These are phyloP conservation scores for Amyelois transitella DNA, from an alignment of 1,140 invertebrate genomes.

Conservation along the genomic window DNA sequence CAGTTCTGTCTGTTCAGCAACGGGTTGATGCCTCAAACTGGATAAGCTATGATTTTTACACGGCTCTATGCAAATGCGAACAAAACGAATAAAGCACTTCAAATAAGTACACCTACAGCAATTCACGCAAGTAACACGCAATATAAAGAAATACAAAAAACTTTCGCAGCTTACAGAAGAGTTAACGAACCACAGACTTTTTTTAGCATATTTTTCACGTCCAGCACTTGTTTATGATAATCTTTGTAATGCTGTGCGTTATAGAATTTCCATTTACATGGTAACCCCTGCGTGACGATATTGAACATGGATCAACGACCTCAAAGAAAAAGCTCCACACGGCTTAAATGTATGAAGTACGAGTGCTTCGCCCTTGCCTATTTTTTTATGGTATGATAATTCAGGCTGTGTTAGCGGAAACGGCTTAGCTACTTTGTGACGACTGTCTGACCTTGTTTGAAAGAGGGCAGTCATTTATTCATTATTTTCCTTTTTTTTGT, in stretches of 20 bases:
- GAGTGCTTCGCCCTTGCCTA: slow-evolving; percentile 4
- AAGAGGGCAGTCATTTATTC: too few species aligned
- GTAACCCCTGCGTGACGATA: slow-evolving; percentile 15
- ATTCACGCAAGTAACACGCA: slow-evolving; percentile 6
- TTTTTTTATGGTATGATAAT: slow-evolving; percentile 5
- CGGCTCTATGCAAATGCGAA: neutral
- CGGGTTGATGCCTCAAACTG: neutral
- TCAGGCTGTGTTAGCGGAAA: slow-evolving; percentile 1
- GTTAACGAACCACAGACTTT: slow-evolving; percentile 17
- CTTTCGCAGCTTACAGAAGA: slow-evolving; percentile 13
- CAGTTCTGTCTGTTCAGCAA: too few species aligned
- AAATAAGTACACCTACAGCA: slow-evolving; percentile 13
- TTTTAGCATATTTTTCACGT: slow-evolving; percentile 11
- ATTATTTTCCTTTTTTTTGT: too few species aligned
- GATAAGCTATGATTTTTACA: neutral
- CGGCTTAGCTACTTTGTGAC: neutral
- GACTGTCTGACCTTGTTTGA: neutral
- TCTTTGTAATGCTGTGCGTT: slow-evolving; percentile 5
- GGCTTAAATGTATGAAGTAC: neutral
- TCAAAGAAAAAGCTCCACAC: slow-evolving; percentile 2
- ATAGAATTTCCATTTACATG: slow-evolving; percentile 14
- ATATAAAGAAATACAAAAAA: slow-evolving; percentile 13
- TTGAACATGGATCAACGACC: slow-evolving; percentile 10
- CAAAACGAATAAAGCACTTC: slow-evolving; percentile 18
- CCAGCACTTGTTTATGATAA: slow-evolving; percentile 6